phyloP scores from a whole-genome alignment of 2,113 vertebrate genomes.

The Xerus inauris region DNA sequence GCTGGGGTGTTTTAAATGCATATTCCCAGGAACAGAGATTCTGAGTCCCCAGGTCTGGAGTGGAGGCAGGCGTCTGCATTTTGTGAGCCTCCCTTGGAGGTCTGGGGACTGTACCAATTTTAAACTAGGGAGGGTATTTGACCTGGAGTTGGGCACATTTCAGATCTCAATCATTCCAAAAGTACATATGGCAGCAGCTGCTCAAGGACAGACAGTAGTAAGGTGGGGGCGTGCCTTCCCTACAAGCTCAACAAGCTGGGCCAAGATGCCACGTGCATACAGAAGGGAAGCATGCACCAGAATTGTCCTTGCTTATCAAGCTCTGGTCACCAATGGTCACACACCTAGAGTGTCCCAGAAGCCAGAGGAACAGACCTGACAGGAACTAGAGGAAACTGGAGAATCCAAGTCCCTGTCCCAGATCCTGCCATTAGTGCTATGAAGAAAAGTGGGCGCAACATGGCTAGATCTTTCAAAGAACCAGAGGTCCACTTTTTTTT shows the following conservation, averaged over 20 bases:
- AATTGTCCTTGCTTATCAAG: neutral
- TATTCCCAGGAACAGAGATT: neutral
- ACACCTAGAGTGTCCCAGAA: neutral
- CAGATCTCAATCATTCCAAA: neutral
- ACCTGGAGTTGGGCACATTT: neutral
- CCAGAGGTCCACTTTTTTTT: neutral
- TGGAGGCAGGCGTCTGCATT: neutral
- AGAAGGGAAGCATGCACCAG: neutral
- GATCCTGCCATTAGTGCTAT: neutral
- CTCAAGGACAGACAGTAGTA: neutral
- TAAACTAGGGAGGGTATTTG: neutral
- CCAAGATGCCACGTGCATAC: neutral
- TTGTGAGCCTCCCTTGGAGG: neutral
- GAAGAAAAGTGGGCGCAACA: rapidly evolving
- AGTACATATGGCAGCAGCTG: neutral
- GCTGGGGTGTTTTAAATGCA: neutral
- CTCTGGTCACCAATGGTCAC: neutral
- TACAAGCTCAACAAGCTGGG: neutral
- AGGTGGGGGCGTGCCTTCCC: neutral
- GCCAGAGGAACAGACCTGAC: neutral
- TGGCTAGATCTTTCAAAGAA: neutral
- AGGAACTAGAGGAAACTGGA: rapidly evolving
- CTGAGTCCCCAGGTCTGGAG: neutral
- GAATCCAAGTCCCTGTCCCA: neutral
- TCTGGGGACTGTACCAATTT: neutral